Conservation (phyloP, 2,797 vertebrate species). For the Enteromius thamalakanensis region DNA sequence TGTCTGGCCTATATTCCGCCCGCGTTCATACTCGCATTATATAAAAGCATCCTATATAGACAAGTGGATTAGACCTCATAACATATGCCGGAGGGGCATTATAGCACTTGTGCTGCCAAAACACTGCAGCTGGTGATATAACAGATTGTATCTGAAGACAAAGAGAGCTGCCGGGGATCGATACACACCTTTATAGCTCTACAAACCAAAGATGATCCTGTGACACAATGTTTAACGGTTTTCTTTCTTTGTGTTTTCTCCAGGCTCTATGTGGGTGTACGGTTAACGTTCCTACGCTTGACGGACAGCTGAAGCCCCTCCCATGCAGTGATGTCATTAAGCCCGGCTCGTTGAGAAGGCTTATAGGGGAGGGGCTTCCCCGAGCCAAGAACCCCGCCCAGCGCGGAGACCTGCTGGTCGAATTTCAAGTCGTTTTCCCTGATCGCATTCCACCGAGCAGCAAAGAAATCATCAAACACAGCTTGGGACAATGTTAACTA, state of each 20-base stretch:
- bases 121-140: conserved; percentile 19
- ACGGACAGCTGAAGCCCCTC: conserved; percentile 91
- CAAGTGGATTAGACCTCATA: conserved; percentile 47
- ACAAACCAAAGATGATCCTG: conserved; percentile 1
- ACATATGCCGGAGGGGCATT: conserved; percentile 33
- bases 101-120: conserved; percentile 39
- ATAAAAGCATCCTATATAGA: conserved; percentile 33
- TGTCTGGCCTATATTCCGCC: conserved; percentile 50
- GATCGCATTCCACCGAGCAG: conserved; percentile 97
- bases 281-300: conserved; percentile 93
- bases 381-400: conserved; percentile 89
- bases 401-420: conserved; percentile 93
- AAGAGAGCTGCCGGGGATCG: conserved; percentile 1
- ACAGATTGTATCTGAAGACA: conserved; percentile 13
- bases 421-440: conserved; percentile 96
- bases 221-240: conserved; percentile 26
- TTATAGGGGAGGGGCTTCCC: conserved; percentile 93
- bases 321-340: conserved; percentile 95
- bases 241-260: conserved; percentile 34
- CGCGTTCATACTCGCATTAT: not conserved
- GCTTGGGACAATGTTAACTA: conserved; percentile 83
- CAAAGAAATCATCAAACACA: conserved; percentile 97
- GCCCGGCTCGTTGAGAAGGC: conserved; percentile 89
- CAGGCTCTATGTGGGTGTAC: conserved; percentile 97
- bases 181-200: not conserved